Base-by-base conservation (phyloP, 2,888 invertebrate species). In the Perdita meconis region DNA sequence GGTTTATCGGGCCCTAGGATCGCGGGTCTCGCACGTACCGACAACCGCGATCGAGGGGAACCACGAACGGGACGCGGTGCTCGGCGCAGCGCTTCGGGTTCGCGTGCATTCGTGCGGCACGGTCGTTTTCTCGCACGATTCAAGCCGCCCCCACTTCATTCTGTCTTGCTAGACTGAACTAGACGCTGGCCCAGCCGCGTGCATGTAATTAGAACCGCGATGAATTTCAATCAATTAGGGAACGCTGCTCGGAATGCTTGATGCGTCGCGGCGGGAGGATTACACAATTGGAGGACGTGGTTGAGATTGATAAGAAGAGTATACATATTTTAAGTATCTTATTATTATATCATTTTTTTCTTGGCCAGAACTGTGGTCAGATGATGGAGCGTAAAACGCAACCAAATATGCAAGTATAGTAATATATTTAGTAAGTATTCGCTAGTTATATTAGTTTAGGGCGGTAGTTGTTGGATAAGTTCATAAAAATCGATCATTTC, bases 1-100 rank as follows among this genome's bases (percentile, higher is more conserved):
- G 78, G 82, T 89, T 47, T 89, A 89, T 89, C 89, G 88, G 88
- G 87, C 86, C 84, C 83, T 86, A 87, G 87, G 80, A 89, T 89
- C 89, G 87, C 84, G 81, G 85, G 82, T 19, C 88, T 89, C 86
- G 89, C 88, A 88, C 88, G 88, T 89, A 89, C 87, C 47, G 80
- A 83, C 85, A 82, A 86, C 86, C 86, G 83, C 85, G 78, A 76
- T 71, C 61, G 61, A 61, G 56, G 71, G n/a, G 67, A 68, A 71
- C 78, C 80, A 78, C 78, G 65, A n/a, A 60, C 60, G 22, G 47
- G 68, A 65, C 65, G 66, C 30, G n/a, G n/a, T 38, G 40, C 53
- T 22, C 56, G 65, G 40, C 60, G 51, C 47, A 40, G 70, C 73
- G 60, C 63, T 69, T 59, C 56, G 61, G 55, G 65, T 78, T 70